Conservation (phyloP, 2,113 vertebrate genomes). For the Balaenoptera acutorostrata region DNA sequence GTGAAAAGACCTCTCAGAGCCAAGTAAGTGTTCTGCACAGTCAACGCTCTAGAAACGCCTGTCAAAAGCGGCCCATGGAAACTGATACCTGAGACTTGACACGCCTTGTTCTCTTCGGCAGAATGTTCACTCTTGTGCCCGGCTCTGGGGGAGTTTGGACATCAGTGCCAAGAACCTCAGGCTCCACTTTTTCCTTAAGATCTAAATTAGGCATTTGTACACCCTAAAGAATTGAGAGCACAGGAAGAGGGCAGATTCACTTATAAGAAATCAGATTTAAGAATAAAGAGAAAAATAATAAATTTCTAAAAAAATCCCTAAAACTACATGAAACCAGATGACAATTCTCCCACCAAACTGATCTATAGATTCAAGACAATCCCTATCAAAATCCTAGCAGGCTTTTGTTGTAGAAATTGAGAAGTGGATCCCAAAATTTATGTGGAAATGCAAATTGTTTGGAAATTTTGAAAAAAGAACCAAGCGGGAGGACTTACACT, state of each 20-base stretch:
- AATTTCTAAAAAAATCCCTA: conserved; percentile 24
- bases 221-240: conserved; percentile 80
- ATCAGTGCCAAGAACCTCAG: conserved; percentile 80
- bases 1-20: neutral
- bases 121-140: conserved; percentile 79
- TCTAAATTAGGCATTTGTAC: conserved; percentile 84
- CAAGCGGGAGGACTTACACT: neutral
- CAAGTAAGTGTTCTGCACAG: neutral
- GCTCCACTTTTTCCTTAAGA: conserved; percentile 83
- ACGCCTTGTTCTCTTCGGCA: conserved; percentile 84
- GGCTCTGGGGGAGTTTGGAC: conserved; percentile 80
- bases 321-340: conserved; percentile 27
- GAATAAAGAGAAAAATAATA: conserved; percentile 34
- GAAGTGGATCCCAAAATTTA: conserved; percentile 8
- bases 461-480: conserved; percentile 8
- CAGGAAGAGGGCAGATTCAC: conserved; percentile 62
- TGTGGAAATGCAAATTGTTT: conserved; percentile 4
- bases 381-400: conserved; percentile 9
- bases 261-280: conserved; percentile 9
- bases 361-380: neutral
- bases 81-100: conserved; percentile 84
- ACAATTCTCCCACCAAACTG: neutral
- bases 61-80: neutral
- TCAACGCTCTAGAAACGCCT: neutral
- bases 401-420: conserved; percentile 12